Conservation (phyloP, 2,113 vertebrate genomes). For the Syrrhaptes paradoxus region DNA sequence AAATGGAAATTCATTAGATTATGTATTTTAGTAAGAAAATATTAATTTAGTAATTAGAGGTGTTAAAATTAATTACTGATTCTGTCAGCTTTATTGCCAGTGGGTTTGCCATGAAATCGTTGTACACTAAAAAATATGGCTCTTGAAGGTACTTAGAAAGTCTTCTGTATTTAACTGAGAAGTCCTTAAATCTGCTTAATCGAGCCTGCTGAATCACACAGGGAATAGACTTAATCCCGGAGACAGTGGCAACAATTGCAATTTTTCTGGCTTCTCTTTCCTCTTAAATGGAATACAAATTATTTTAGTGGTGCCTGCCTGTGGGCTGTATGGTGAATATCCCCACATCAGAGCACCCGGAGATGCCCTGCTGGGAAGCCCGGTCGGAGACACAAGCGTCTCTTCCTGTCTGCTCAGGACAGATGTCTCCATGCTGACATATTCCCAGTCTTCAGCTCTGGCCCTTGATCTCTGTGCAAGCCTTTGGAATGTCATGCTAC, state of each 20-base stretch:
- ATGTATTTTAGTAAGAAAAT: slow-evolving; percentile 1
- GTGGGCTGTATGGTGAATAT: fast-evolving
- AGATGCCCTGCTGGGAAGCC: fast-evolving
- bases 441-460: background rate
- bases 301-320: background rate
- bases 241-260: background rate
- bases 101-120: background rate
- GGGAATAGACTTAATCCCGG: background rate
- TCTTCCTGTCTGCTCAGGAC: fast-evolving
- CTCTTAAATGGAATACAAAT: background rate
- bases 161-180: background rate
- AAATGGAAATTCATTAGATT: background rate
- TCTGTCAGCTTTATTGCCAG: background rate
- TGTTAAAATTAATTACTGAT: background rate
- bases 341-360: background rate
- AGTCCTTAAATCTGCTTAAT: slow-evolving; percentile 27
- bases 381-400: fast-evolving
- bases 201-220: background rate
- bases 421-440: fast-evolving
- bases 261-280: background rate
- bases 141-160: background rate
- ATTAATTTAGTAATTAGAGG: background rate
- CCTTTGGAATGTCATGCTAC: background rate
- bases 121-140: background rate
- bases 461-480: background rate